Conservation (phyloP, 1,140 invertebrate species). For the Metaphire vulgaris region DNA sequence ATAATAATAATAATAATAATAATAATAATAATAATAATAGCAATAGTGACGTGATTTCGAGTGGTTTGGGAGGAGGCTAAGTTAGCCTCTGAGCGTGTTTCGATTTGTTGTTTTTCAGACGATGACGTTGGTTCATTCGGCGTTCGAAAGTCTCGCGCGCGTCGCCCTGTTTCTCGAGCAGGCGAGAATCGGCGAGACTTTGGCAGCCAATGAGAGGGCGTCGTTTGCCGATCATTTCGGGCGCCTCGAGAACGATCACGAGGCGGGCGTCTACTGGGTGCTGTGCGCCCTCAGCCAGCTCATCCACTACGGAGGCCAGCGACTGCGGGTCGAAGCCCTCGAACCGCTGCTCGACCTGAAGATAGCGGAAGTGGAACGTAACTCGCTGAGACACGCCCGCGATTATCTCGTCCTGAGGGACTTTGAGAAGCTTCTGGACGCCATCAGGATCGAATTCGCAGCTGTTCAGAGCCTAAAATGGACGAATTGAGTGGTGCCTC, state of each 20-base stretch:
- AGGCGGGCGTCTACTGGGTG: conserved; percentile 16
- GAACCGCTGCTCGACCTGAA: neutral
- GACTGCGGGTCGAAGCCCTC: neutral
- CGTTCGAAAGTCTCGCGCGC: conserved; percentile 13
- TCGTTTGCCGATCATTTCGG: conserved; percentile 14
- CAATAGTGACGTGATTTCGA: too few relatives aligned
- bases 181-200: conserved; percentile 15
- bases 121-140: neutral
- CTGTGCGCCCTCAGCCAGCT: conserved; percentile 10
- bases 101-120: conserved; percentile 1
- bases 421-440: conserved; percentile 11
- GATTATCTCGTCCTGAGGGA: conserved; percentile 22
- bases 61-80: too few relatives aligned
- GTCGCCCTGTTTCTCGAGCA: conserved; percentile 16
- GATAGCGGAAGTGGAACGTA: conserved; percentile 1
- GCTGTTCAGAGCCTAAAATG: neutral
- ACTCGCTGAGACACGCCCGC: conserved; percentile 2
- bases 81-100: too few relatives aligned
- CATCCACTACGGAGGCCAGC: neutral
- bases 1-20: too few relatives aligned
- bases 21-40: too few relatives aligned
- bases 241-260: conserved; percentile 6
- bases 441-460: conserved; percentile 5
- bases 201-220: neutral
- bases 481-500: too few relatives aligned